Base-by-base conservation (phyloP, 2,888 invertebrate genomes). In the Folsomia candida region DNA sequence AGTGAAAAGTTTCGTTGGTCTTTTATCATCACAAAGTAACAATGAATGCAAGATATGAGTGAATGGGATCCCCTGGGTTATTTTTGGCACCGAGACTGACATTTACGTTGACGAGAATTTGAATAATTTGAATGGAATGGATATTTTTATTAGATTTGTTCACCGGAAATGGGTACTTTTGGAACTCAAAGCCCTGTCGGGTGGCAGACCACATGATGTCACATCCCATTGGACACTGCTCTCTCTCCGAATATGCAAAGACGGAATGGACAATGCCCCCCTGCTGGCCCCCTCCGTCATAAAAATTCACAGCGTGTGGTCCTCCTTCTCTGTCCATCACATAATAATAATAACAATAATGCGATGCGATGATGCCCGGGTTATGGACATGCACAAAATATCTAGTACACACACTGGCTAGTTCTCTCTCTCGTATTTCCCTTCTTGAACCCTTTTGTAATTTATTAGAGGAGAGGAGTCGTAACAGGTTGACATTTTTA, bases 241-340 rank as follows among this genome's bases (percentile, higher is more conserved):
- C 22, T n/a, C 61, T 28, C 14, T 14, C 28, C 11, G 24, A 25
- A 51, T 37, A 51, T 51, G 63, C 63, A 64, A 64, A 57, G 51
- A 28, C 26, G 58, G 9, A 51, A 69, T 51, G 69, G 66, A 70
- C 28, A 60, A 27, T 60, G 60, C 28, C 77, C 78, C 78, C 79
- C 78, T 71, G 77, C 58, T 62, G 77, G 61, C 72, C 74, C 71
- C 73, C 72, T 78, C 76, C 76, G 78, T 78, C 79, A 79, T 79
- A 79, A 79, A 79, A 79, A 79, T 78, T 76, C 74, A 78, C 78
- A 67, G 69, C 78, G 68, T 78, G 79, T 67, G 78, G 78, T 75
- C 69, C 63, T 63, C 71, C 66, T 22, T 27, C 27, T 64, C 47
- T 62, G 24, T 27, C 27, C 62, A 27, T 25, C 51, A 60, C 60